Base-by-base conservation (phyloP, 2,888 invertebrate genomes). In the Iselma pallidipennis region DNA sequence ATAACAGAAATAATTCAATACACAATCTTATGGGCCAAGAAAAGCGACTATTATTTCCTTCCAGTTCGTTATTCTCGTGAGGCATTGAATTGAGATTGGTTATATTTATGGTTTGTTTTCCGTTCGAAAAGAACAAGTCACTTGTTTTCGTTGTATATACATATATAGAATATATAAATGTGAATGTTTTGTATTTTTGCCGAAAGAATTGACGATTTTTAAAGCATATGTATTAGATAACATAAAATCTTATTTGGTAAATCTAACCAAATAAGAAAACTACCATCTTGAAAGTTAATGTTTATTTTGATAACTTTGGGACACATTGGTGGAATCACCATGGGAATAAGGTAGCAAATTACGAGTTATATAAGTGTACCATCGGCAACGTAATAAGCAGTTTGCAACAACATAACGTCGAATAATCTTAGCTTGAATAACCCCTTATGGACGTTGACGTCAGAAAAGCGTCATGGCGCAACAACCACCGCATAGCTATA, bases 351-450 rank as follows among this genome's bases (percentile, higher is more conserved):
- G 58, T 55, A 58, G 55, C 28, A 25, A 57, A 57, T 55, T 60
- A 60, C 55, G 60, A 55, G 55, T 55, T 49, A 59, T 62, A 65
- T 63, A 57, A 51, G 65, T 53, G 58, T n/a, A n/a, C 57, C 65
- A 61, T 55, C 62, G 63, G 55, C 61, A 54, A 52, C 67, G 67
- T 65, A 67, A 69, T 69, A 69, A 68, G 68, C 67, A 68, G 66
- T 68, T 69, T 66, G 61, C 66, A 61, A 59, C 65, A 59, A 58
- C 65, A 66, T 69, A 67, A 66, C 69, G 67, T 66, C 66, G 64
- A 65, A 69, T 69, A 67, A 65, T 66, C 61, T n/a, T n/a, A n/a
- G n/a, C n/a, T n/a, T n/a, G n/a, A n/a, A n/a, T n/a, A n/a, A n/a
- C n/a, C n/a, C n/a, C n/a, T n/a, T n/a, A 16, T 16, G 16, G 37